Base-by-base conservation (phyloP, 2,797 vertebrate genomes). In the Macropodus opercularis region DNA sequence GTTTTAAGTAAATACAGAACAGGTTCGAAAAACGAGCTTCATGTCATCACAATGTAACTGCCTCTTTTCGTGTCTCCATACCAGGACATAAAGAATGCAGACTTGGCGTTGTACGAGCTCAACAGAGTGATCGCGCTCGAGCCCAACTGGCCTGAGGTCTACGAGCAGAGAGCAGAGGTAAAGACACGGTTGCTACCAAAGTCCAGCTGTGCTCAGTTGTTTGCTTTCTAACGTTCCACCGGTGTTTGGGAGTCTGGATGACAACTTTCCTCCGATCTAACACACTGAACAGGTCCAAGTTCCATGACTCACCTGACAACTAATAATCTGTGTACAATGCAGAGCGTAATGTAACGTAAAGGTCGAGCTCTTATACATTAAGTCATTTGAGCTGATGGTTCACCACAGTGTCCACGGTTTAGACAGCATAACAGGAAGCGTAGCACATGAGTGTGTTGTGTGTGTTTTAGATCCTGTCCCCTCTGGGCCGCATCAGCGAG, bases 81-180 rank as follows among this genome's bases (percentile, higher is more conserved):
- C 23, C 91, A 98, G 97, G 97, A 98, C 77, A 94, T 96, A 78
- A 98, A 98, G 85, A 98, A 99, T 56, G 95, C 96, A 75, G 96
- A 99, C 73, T 87, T 98, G 89, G 97, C 97, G 24, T 85, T 98
- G 34, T 97, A 94, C 59, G 97, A 99, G 82, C 90, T 98, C 72
- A 96, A 94, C 85, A 90, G 96, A 80, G 96, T 99, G 71, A 95
- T 98, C 79, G 86, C 93, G 23, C 86, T 98, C 54, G 94, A 96
- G 79, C 95, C 96, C 10, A 94, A 91, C 85, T 94, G 91, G 79
- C 95, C 96, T 2, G 96, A 98, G 90, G 96, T 98, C 52, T 97
- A 94, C 66, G 97, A 98, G 56, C 96, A 98, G 87, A 92, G 97
- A 89, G 97, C 97, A 8, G 96, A 98, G 94, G 97, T 98, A 80